Base-by-base conservation (phyloP, 2,113 vertebrate species). In the Tringa solitaria region DNA sequence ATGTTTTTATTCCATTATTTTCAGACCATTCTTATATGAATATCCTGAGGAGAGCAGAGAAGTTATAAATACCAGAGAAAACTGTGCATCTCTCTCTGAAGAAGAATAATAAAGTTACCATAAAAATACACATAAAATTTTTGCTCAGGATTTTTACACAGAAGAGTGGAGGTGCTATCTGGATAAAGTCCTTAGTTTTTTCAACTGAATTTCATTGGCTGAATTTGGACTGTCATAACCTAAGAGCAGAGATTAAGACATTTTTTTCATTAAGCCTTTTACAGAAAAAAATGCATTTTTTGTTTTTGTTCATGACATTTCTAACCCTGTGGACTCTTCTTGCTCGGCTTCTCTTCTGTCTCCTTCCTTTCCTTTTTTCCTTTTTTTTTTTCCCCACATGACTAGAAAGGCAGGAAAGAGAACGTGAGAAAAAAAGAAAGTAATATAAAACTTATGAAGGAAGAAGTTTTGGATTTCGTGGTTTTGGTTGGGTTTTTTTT, bases 351-450 rank as follows among this genome's bases (percentile, higher is more conserved):
- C 45, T 37, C 32, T 22, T 65, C 45, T 37, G 5, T 24, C 10
- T 51, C 9, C 3, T 9, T 48, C 10, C 45, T 10, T 39, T 10
- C 2, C 41, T 33, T 35, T 32, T 33, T 15, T 39, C 8, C 3
- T n/a, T 18, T 4, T 4, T 10, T 39, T 18, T 6, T 37, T 33
- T 2, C 1, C 1, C 37, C 2, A 6, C 7, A 5, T 46, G 19
- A 22, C 6, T 64, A 72, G 28, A 45, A 59, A 53, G 37, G 32
- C 4, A 22, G 21, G 33, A 83, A 79, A 43, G 22, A 70, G 6
- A 67, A 27, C 3, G 33, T 3, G 2, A 33, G 6, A n/a, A 65
- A 17, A 37, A 37, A 46, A 46, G 4, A 6, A 70, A 41, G 17
- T 9, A 57, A 50, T 24, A 26, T 2, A 56, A 77, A 77, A 33